phyloP scores from a whole-genome alignment of 2,113 vertebrate species.

The Stegostoma tigrinum region DNA sequence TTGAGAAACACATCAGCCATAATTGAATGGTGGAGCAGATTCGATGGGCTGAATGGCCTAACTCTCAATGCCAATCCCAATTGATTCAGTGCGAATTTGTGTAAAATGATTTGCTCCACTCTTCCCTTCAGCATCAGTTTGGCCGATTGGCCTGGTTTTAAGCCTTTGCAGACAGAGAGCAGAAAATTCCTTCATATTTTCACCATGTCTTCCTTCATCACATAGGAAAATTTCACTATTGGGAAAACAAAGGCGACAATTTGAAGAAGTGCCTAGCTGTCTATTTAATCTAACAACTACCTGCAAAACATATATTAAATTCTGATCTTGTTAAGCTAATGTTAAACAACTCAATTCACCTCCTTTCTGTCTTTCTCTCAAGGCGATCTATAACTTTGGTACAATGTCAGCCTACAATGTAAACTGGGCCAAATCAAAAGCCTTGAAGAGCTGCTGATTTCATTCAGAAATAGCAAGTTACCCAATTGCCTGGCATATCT shows the following conservation, averaged over 20 bases:
- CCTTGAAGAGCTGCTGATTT: neutral
- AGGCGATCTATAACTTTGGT: neutral
- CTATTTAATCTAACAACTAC: neutral
- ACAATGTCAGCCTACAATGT: neutral
- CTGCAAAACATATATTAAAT: neutral
- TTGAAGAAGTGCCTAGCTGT: neutral
- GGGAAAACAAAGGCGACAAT: neutral
- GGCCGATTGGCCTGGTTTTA: neutral
- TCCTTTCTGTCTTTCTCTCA: neutral
- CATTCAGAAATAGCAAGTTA: neutral
- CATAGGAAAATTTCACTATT: neutral
- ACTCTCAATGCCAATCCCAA: neutral
- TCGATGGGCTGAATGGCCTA: too few species aligned
- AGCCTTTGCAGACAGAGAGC: neutral
- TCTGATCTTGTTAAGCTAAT: neutral
- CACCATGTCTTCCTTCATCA: neutral
- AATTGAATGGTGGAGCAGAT: too few species aligned
- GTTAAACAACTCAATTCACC: neutral
- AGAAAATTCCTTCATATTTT: neutral
- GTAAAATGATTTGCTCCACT: neutral
- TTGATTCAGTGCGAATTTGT: neutral
- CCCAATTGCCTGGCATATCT: neutral
- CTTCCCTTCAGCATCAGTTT: neutral
- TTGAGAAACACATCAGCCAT: too few species aligned
- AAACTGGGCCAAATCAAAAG: neutral